These are phyloP conservation scores for Dreissena rostriformis DNA, from an alignment of 1,140 invertebrate genomes.

Conservation along the genomic window DNA sequence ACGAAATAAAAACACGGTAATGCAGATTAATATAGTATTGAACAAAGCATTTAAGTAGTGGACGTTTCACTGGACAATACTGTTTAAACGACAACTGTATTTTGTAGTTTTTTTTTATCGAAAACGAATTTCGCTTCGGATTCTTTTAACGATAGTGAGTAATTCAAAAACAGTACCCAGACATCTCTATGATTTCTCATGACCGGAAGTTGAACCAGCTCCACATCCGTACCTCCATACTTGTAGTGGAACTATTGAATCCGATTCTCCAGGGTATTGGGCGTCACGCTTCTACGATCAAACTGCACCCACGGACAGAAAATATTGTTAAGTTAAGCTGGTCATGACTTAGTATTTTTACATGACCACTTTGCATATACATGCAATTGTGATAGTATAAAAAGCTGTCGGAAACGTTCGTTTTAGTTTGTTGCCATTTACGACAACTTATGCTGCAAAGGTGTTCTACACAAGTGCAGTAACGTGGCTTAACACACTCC, in stretches of 20 bases:
- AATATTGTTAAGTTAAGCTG: neutral
- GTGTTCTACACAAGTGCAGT: neutral
- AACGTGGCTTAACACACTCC: neutral
- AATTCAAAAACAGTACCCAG: neutral
- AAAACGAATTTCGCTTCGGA: too few species aligned
- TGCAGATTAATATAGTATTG: too few species aligned
- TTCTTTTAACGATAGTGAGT: too few species aligned
- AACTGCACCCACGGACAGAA: slow-evolving; percentile 1
- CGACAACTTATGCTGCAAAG: neutral
- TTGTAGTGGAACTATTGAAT: slow-evolving; percentile 37
- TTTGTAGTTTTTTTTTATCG: too few species aligned
- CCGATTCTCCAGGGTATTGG: slow-evolving; percentile 26
- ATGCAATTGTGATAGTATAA: neutral
- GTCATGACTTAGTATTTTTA: neutral
- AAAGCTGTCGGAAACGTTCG: neutral
- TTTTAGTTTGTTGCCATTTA: neutral
- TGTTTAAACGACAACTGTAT: too few species aligned
- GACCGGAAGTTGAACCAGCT: slow-evolving; percentile 1
- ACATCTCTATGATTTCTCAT: slow-evolving; percentile 29
- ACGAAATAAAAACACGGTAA: too few species aligned
- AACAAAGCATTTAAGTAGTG: too few species aligned
- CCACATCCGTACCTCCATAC: neutral
- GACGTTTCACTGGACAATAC: too few species aligned
- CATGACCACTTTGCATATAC: neutral
- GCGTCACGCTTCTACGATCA: slow-evolving; percentile 41